Base-by-base conservation (phyloP, 2,113 vertebrate genomes). In the Corydoras maculifer region DNA sequence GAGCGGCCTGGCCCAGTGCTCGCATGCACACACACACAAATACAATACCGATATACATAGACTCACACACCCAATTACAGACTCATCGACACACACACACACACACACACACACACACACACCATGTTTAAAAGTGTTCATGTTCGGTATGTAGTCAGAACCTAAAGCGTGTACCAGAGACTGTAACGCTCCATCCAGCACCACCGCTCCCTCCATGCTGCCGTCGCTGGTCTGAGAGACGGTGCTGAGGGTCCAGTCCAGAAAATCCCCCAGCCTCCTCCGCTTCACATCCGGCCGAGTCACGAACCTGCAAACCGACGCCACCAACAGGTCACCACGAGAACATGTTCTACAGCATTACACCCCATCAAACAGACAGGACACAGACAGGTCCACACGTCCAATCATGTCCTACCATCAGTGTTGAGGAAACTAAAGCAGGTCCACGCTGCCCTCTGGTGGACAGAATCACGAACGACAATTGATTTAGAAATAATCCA, bases 281-380 rank as follows among this genome's bases (percentile, higher is more conserved):
- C 91, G 88, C 63, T 86, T 93, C 76, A 96, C 95, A 72, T 99
- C 97, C 5, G 90, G 95, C 49, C 96, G 94, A 0, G 92, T 92
- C 81, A 99, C 89, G 48, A 98, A 97, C 83, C 97, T 98, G 88
- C 64, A 8, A 43, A 66, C 5, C 72, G 54, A 72, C 72, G 75
- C 18, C 25, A 1, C 55, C 62, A 30, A 78, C 12, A 2, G 0
- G 7, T 30, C 18, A 25, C 18, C 18, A 25, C 18, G 18, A 25
- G 18, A 25, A 25, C 18, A 25, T 25, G 18, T 25, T 25, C 18
- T 25, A 25, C 18, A 25, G 18, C 18, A 25, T 25, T 25, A 25
- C 18, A 2, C 18, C 5, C 2, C 7, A 43, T 43, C 7, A 43
- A 2, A 43, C 4, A 43, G 35, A 43, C 35, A 8, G 7, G 7